These are phyloP conservation scores for Thunnus maccoyii DNA, from an alignment of 2,113 vertebrate genomes.

Conservation along the genomic window DNA sequence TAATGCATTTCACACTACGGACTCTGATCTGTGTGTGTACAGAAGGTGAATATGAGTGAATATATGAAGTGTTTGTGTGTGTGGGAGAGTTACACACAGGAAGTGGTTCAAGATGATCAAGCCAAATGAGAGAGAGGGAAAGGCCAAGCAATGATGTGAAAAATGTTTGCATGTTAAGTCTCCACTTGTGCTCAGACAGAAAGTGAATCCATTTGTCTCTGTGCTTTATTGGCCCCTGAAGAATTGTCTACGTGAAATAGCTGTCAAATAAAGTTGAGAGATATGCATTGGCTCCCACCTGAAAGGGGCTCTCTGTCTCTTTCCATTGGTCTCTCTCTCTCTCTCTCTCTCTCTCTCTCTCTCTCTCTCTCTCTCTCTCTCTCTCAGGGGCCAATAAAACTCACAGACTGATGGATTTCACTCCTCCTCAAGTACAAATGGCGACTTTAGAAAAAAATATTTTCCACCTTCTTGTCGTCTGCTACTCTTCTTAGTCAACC, in stretches of 20 bases:
- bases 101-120: slow-evolving; percentile 41
- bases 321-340: neutral
- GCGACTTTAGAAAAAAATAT: slow-evolving; percentile 34
- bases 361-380: neutral
- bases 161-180: slow-evolving; percentile 29
- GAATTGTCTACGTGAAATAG: slow-evolving; percentile 24
- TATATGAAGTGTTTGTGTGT: neutral
- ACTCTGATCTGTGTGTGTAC: neutral
- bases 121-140: slow-evolving; percentile 17
- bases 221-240: slow-evolving; percentile 19
- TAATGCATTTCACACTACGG: neutral
- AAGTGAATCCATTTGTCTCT: slow-evolving; percentile 35
- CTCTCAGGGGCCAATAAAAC: slow-evolving; percentile 34
- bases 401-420: slow-evolving; percentile 36
- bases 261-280: slow-evolving; percentile 62
- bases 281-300: slow-evolving; percentile 28
- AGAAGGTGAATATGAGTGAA: neutral
- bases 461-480: slow-evolving; percentile 16
- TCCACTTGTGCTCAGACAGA: slow-evolving; percentile 1
- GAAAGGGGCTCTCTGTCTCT: slow-evolving; percentile 28
- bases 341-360: no score
- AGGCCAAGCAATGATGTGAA: neutral
- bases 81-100: slow-evolving; percentile 24
- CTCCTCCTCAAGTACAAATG: slow-evolving; percentile 23
- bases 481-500: slow-evolving; percentile 39